These are phyloP conservation scores for Nothoprocta perdicaria DNA, from an alignment of 2,113 vertebrate genomes.

Conservation along the genomic window DNA sequence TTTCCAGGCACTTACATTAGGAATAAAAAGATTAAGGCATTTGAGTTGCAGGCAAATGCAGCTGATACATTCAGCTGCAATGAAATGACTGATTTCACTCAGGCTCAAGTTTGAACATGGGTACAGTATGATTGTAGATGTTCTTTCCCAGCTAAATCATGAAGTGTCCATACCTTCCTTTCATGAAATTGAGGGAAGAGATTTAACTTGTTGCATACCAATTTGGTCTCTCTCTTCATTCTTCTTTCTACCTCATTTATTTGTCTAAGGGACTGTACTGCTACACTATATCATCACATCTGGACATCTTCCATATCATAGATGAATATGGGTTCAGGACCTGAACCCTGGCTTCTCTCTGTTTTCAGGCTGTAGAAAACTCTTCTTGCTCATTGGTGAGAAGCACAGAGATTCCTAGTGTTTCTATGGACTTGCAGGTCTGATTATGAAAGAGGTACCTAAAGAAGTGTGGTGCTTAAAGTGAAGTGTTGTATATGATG, in stretches of 20 bases:
- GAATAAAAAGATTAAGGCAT: background rate
- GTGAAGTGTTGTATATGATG: background rate
- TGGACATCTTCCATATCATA: background rate
- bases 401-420: background rate
- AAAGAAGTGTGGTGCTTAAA: background rate
- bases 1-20: background rate
- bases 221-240: background rate
- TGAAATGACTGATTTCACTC: background rate
- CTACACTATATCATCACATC: background rate
- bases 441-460: background rate
- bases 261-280: background rate
- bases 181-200: background rate
- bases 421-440: background rate
- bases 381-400: background rate
- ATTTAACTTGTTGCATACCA: background rate
- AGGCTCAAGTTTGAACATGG: background rate
- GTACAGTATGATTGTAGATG: background rate
- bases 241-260: background rate
- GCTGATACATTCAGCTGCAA: background rate
- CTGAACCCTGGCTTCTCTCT: background rate
- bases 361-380: background rate
- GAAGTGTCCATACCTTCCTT: background rate
- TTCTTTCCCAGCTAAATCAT: background rate
- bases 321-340: fast-evolving
- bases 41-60: background rate